phyloP scores from a whole-genome alignment of 2,888 invertebrate species.

The Thecocarcelia acutangulata region DNA sequence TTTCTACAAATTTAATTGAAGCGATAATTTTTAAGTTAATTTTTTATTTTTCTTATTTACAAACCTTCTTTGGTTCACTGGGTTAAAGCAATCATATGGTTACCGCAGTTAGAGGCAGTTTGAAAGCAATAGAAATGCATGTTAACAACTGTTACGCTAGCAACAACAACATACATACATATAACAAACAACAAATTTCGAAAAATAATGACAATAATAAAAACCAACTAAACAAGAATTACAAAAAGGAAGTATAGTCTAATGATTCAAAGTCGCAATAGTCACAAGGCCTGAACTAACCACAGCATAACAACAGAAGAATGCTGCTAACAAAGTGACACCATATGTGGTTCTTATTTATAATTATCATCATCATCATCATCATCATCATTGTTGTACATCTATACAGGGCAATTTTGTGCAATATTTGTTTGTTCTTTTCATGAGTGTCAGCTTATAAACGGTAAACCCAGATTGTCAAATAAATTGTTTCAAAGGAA shows the following conservation, averaged over 20 bases:
- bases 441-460: background rate
- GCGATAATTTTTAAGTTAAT: too few relatives aligned
- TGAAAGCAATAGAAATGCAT: constrained; percentile 41
- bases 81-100: constrained; percentile 25
- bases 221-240: constrained; percentile 12
- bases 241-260: constrained; percentile 58
- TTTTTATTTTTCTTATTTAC: too few relatives aligned
- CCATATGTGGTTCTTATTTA: constrained; percentile 60
- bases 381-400: constrained; percentile 14
- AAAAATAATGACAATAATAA: constrained; percentile 26
- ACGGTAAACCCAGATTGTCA: background rate
- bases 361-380: constrained; percentile 9
- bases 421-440: background rate
- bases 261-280: constrained; percentile 57
- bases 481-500: too few relatives aligned
- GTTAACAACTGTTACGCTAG: constrained; percentile 64
- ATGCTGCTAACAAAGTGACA: constrained; percentile 46
- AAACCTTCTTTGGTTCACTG: background rate
- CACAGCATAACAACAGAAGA: background rate
- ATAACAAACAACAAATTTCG: constrained; percentile 9
- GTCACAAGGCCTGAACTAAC: constrained; percentile 8
- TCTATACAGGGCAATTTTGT: background rate
- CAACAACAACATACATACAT: constrained; percentile 4
- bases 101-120: constrained; percentile 35
- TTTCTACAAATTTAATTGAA: too few relatives aligned